Base-by-base conservation (phyloP, 2,797 vertebrate species). In the Antennarius maculatus region DNA sequence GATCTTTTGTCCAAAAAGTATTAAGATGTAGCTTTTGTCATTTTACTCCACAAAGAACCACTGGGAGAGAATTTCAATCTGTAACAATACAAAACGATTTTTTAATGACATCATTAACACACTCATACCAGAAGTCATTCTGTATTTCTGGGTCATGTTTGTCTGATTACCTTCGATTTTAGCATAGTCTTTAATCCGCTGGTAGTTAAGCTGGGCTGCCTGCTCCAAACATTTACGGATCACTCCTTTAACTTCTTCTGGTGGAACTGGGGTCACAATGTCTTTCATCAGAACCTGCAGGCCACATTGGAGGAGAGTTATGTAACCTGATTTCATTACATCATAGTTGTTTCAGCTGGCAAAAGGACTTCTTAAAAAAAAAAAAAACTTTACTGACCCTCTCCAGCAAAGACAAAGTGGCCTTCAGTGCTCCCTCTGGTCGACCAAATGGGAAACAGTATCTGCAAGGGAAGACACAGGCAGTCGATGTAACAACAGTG, bases 211-310 rank as follows among this genome's bases (percentile, higher is more conserved):
- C 86, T 98, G 94, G 81, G 98, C 98, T 34, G 98, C 98, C 92
- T 99, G 96, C 90, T 99, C 97, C 92, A 99, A 93, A 93, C 96
- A 97, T 96, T 98, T 99, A 89, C 97, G 97, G 90, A 99, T 99
- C 66, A 99, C 98, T 80, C 94, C 94, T 94, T 99, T 99, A 80
- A 99, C 97, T 84, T 99, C 98, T 71, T 99, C 98, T 90, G 96
- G 97, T 76, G 97, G 97, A 78, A 99, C 98, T 2, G 97, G 97
- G 77, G 98, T 99, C 88, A 97, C 98, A 77, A 99, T 99, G 90
- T 99, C 98, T 93, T 99, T 99, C 98, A 99, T 99, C 89, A 99
- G 94, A 66, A 95, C 94, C 94, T 95, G 61, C 42, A 61, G 54
- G 77, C 56, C 46, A 73, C 43, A 67, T 69, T 7, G 46, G 51